Percentiles rank a stretch among this genome's conserved stretches.
Evolutionary conservation across 2,888 invertebrate genomes (phyloP).

Genomic region (Bellardia pandia): DNA sequence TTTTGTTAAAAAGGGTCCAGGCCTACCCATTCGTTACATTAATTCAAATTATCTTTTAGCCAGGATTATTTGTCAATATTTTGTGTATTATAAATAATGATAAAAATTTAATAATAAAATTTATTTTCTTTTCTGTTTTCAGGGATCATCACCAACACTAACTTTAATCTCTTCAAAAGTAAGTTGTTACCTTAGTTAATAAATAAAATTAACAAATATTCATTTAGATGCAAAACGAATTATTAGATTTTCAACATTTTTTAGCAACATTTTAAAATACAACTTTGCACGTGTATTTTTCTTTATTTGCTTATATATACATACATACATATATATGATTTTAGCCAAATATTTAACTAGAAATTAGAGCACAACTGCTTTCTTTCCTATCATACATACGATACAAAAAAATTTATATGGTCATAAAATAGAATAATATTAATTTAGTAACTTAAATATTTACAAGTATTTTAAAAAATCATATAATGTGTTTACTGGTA

Average conservation of each 20-base stretch:
- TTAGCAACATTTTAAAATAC: neutral
- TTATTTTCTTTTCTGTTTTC: conserved; percentile 82
- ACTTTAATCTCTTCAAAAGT: conserved; percentile 92
- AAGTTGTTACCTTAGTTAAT: conserved; percentile 83
- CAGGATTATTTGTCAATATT: too few relatives aligned
- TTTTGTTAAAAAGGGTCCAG: too few relatives aligned
- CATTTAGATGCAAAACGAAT: conserved; percentile 4
- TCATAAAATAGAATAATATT: conserved; percentile 18
- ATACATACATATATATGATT: neutral
- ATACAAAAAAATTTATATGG: neutral
- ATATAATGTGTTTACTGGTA: neutral
- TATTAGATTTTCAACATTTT: neutral
- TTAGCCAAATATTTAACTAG: conserved; percentile 23
- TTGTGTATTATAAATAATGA: neutral
- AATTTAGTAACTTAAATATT: neutral
- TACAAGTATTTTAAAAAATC: neutral
- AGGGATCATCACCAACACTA: conserved; percentile 92
- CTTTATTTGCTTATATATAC: neutral
- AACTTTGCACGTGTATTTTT: conserved; percentile 38
- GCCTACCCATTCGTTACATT: too few relatives aligned
- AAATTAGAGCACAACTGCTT: conserved; percentile 41
- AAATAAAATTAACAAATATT: neutral
- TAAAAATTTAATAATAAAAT: neutral
- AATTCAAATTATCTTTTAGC: too few relatives aligned
- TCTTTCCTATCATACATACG: conserved; percentile 11